These are phyloP conservation scores for Luffia ferchaultella DNA, from an alignment of 2,888 invertebrate genomes.

Conservation along the genomic window DNA sequence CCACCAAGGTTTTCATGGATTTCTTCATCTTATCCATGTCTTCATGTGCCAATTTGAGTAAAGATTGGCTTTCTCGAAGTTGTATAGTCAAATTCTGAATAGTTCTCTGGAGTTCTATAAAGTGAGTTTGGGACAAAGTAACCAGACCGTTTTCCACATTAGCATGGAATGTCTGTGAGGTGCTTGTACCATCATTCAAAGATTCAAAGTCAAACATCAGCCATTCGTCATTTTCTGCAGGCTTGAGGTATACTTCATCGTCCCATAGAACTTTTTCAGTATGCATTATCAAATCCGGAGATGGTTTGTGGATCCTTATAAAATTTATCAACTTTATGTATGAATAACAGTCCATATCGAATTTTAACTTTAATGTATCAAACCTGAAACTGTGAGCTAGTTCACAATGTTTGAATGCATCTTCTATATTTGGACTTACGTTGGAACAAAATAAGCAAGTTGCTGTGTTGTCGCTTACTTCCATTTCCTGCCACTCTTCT, in stretches of 20 bases:
- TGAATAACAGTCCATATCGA: constrained; percentile 82
- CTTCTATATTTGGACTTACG: constrained; percentile 66
- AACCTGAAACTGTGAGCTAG: constrained; percentile 72
- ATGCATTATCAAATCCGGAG: constrained; percentile 61
- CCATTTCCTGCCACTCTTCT: constrained; percentile 60
- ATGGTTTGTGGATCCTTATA: constrained; percentile 71
- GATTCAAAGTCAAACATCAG: constrained; percentile 78
- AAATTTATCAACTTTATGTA: constrained; percentile 85
- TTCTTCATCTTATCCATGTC: constrained; percentile 69
- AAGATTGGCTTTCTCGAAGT: constrained; percentile 65
- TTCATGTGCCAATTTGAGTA: constrained; percentile 67
- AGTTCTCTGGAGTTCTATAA: constrained; percentile 66
- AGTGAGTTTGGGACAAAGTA: constrained; percentile 68
- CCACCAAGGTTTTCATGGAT: constrained; percentile 65
- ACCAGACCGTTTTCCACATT: constrained; percentile 70
- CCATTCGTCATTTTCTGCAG: constrained; percentile 82
- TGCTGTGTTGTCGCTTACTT: constrained; percentile 39
- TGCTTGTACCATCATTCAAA: constrained; percentile 39
- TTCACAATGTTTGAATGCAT: constrained; percentile 74
- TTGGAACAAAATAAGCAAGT: constrained; percentile 79
- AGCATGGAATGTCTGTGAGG: constrained; percentile 59
- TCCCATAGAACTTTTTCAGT: constrained; percentile 70
- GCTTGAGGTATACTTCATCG: constrained; percentile 80
- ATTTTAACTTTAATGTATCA: constrained; percentile 69
- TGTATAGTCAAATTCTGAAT: constrained; percentile 64